Percentiles rank a stretch among this genome's conserved stretches.
Conservation (phyloP, 2,797 vertebrate genomes). For the Bufotes viridis region DNA sequence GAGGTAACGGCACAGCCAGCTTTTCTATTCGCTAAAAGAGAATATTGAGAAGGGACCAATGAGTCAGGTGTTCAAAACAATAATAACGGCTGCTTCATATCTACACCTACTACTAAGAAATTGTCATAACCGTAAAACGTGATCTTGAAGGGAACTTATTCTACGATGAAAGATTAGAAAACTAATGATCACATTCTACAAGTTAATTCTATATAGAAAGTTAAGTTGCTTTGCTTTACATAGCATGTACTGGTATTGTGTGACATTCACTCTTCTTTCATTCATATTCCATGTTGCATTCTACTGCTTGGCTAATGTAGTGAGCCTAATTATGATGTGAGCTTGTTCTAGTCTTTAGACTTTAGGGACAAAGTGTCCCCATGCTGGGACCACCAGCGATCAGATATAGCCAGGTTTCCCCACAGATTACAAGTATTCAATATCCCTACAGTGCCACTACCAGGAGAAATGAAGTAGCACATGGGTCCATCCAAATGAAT, state of each 20-base stretch:
- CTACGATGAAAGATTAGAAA: neutral
- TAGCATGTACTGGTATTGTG: neutral
- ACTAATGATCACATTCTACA: neutral
- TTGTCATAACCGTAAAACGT: neutral
- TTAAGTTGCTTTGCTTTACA: neutral
- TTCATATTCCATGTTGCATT: neutral
- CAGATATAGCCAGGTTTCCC: too few species aligned
- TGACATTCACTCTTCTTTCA: neutral
- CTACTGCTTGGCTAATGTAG: neutral
- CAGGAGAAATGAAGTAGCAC: neutral
- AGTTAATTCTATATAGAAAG: neutral
- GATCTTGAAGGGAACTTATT: neutral
- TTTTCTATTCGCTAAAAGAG: slow-evolving; percentile 81
- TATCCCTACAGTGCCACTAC: neutral
- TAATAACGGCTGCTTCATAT: neutral
- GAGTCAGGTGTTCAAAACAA: neutral
- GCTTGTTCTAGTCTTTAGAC: neutral
- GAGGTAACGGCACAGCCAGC: slow-evolving; percentile 86
- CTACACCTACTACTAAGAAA: neutral
- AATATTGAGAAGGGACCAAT: neutral
- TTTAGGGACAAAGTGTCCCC: too few species aligned
- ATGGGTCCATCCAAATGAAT: neutral
- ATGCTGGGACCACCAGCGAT: too few species aligned
- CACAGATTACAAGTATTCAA: neutral
- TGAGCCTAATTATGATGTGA: too few species aligned